These are phyloP conservation scores for Drosophila obscura DNA, from an alignment of 1,140 invertebrate genomes.

Conservation along the genomic window DNA sequence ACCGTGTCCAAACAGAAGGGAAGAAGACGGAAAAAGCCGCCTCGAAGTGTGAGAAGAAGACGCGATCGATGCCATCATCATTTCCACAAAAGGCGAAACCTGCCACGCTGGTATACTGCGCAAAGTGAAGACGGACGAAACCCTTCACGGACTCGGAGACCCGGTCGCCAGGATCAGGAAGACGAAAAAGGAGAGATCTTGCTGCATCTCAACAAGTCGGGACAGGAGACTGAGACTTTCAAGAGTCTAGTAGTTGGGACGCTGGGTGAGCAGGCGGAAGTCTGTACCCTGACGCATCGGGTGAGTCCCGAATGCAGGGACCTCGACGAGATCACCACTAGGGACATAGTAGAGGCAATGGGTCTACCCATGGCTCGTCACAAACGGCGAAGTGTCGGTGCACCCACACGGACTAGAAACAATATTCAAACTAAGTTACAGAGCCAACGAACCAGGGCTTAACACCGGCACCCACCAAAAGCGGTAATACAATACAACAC, in stretches of 20 bases:
- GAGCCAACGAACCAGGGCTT: no score
- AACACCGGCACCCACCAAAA: no score
- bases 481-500: no score
- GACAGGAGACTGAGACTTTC: background rate
- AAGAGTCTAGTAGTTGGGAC: background rate
- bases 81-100: no score
- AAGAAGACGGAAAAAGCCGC: background rate
- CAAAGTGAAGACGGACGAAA: background rate
- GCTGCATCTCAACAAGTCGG: background rate
- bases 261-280: background rate
- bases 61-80: background rate
- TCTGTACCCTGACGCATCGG: background rate
- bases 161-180: background rate
- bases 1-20: background rate
- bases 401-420: no score
- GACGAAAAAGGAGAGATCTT: background rate
- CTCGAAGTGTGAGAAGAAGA: background rate
- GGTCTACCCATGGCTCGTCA: no score
- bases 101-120: no score
- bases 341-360: background rate
- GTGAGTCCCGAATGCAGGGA: background rate
- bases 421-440: no score
- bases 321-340: background rate
- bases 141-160: background rate
- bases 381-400: no score